Percentiles rank a stretch among this genome's conserved stretches.
These are phyloP conservation scores for Phainopepla nitens DNA, from an alignment of 2,113 vertebrate species.

Conservation along the genomic window DNA sequence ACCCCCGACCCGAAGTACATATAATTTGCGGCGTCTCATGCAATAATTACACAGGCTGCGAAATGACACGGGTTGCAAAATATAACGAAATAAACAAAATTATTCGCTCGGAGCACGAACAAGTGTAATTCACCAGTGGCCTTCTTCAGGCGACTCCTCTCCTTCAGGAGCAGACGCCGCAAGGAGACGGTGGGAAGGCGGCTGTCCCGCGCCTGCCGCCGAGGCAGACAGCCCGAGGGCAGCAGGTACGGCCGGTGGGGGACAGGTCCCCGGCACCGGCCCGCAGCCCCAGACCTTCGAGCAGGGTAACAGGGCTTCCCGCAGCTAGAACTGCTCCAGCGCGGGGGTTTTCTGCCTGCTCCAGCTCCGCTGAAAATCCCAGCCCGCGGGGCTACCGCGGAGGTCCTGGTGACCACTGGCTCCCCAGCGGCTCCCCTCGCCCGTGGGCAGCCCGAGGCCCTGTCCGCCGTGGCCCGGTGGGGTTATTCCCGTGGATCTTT, in stretches of 20 bases:
- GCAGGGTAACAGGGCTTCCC: not conserved
- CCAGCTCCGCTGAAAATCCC: not conserved
- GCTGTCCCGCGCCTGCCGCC: rapidly evolving
- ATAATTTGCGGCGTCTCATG: not conserved
- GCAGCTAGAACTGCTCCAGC: not conserved
- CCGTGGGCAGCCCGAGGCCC: not conserved
- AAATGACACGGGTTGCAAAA: not conserved
- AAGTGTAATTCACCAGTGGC: not conserved
- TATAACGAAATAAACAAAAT: not conserved
- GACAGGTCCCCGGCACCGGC: not conserved
- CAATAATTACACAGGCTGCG: not conserved
- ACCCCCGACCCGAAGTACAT: not conserved
- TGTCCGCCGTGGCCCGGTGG: rapidly evolving
- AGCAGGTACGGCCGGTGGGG: not conserved
- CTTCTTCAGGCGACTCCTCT: not conserved
- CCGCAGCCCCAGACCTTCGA: not conserved
- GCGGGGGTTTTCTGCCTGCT: not conserved
- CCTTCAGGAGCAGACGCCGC: not conserved
- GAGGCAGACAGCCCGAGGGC: not conserved
- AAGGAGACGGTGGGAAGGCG: rapidly evolving
- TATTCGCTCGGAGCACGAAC: not conserved
- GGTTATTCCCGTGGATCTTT: not conserved
- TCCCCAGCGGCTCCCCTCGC: rapidly evolving
- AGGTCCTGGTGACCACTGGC: not conserved
- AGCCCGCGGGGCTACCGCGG: not conserved